Base-by-base conservation (phyloP, 2,888 invertebrate species). In the Erpobdella octoculata region DNA sequence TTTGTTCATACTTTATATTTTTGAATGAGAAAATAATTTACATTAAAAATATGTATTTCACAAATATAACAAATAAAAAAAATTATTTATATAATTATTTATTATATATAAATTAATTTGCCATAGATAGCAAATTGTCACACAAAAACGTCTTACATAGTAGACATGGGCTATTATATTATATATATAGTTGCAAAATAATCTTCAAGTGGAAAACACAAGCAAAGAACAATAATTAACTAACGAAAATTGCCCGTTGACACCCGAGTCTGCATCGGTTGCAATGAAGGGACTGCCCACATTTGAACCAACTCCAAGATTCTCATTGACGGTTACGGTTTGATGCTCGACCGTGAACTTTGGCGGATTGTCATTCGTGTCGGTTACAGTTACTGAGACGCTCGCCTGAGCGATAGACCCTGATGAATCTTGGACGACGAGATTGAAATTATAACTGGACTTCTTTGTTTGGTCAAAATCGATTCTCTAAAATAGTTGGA, bases 281-380 rank as follows among this genome's bases (percentile, higher is more conserved):
- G 96, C 96, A 81, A 90, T 90, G 85, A 96, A 96, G 31, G 91
- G 91, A 83, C 94, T 93, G n/a, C n/a, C n/a, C 78, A 97, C 85
- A 76, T 89, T 89, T 77, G 91, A 91, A 31, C 93, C 94, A 72
- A 92, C 89, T 81, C 90, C 89, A 1, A 92, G 91, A 82, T 94
- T 92, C 84, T 96, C 96, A 15, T 68, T 37, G 4, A 75, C 28
- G 15, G 31, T 70, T 3, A 92, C 90, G n/a, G n/a, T 73, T 21
- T 79, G 71, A 3, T 71, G 73, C 0, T 67, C 70, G 4, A 73
- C 74, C 21, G 74, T 75, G 72, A 96, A 95, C 79, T 91, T 89
- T 21, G 96, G 96, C 8, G 92, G 91, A 85, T 96, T 96, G 86
- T 96, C 96, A 85, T 96, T 95, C 82, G 95, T 93, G 84, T 95